Base-by-base conservation (phyloP, 2,113 vertebrate genomes). In the Anguilla rostrata region DNA sequence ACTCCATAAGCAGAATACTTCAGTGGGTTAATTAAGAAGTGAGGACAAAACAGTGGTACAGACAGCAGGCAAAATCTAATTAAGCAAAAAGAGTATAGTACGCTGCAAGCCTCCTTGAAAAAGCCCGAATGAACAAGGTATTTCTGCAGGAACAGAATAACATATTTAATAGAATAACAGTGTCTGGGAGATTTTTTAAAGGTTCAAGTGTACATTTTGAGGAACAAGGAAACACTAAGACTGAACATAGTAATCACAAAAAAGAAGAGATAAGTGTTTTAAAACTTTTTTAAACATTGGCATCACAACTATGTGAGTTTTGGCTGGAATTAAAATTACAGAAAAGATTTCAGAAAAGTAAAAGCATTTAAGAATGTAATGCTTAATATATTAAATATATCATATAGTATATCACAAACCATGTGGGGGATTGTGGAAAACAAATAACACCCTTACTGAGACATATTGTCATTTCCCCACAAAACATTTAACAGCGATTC, bases 61-160 rank as follows among this genome's bases (percentile, higher is more conserved):
- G 71, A 75, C 4, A 12, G 71, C 63, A 14, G 8, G 71, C 71
- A 75, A 75, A 75, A 75, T 34, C 71, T 75, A 75, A 75, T 75
- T 75, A 75, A 75, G 71, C 71, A 34, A 34, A 75, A 34, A 75
- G n/a, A 34, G 71, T 34, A 34, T 12, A 34, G 2, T 75, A 75
- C 26, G 63, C 63, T 71, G 26, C 63, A 71, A 75, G 71, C 71
- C 26, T 75, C 5, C 5, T 34, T 75, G 34, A 75, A 75, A 75
- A 75, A 75, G 71, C 4, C 71, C n/a, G 34, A 34, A 66, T 66
- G 18, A 75, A 75, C 34, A 75, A 75, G n/a, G 2, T 34, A 75
- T 75, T 75, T 75, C 71, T 75, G 71, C 71, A 75, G n/a, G 63
- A 22, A 34, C 71, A 75, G 16, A n/a, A 75, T 75, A 75, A 71